Evolutionary conservation across 2,113 vertebrate species (phyloP).

Genomic region (Otus sunia): DNA sequence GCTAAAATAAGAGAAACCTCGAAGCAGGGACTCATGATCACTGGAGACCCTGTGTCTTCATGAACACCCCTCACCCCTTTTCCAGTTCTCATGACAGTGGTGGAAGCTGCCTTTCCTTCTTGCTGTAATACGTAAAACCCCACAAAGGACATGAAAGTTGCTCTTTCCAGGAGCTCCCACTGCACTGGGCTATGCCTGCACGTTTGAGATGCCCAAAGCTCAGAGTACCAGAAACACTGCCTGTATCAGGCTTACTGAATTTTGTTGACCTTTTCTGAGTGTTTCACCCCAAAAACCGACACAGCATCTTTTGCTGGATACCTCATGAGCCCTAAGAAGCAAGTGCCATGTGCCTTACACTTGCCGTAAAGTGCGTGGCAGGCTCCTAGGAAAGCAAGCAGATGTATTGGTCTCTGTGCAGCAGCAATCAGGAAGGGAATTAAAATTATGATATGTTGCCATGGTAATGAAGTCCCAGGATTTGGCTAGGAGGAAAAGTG

Average conservation of each 20-base stretch:
- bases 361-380: not conserved
- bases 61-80: not conserved
- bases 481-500: constrained; percentile 59
- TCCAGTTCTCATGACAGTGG: not conserved
- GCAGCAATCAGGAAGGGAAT: constrained; percentile 48
- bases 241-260: not conserved
- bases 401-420: constrained; percentile 4
- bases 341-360: not conserved
- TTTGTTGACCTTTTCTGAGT: not conserved
- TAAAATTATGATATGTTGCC: constrained; percentile 64
- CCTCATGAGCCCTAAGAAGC: not conserved
- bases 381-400: not conserved
- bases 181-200: not conserved
- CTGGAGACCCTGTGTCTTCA: not conserved
- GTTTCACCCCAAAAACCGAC: not conserved
- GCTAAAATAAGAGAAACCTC: not conserved
- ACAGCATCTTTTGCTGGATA: not conserved
- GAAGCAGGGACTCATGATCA: not conserved
- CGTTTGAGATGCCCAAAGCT: not conserved
- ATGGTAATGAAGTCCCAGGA: constrained; percentile 66
- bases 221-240: not conserved
- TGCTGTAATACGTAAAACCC: accelerated
- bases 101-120: not conserved
- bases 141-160: accelerated
- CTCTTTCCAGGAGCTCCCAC: not conserved